Conservation (phyloP, 1,140 invertebrate genomes). For the Magallana gigas region DNA sequence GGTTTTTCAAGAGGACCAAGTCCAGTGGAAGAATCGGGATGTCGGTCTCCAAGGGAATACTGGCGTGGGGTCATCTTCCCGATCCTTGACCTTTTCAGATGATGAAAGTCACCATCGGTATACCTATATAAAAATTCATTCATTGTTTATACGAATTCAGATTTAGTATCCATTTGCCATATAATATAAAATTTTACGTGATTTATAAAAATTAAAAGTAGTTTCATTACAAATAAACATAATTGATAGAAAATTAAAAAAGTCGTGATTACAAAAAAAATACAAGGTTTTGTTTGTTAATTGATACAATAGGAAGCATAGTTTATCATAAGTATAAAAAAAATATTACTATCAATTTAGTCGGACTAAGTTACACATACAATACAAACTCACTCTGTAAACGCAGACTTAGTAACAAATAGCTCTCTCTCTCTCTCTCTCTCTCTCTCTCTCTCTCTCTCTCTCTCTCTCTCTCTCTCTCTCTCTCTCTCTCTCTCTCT, state of each 20-base stretch:
- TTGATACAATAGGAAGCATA: no score
- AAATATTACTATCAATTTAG: no score
- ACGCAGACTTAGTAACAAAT: background rate
- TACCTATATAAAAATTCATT: conserved; percentile 60
- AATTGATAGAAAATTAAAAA: no score
- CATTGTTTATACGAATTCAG: no score
- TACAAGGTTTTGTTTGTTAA: no score
- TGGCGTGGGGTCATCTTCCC: conserved; percentile 67
- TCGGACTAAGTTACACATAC: background rate
- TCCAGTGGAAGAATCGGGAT: conserved; percentile 11
- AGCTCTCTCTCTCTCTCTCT: background rate
- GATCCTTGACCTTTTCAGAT: conserved; percentile 72
- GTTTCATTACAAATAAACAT: no score
- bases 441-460: background rate
- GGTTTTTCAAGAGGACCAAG: conserved; percentile 32
- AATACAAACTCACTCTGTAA: conserved; percentile 2
- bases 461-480: background rate
- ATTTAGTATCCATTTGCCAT: no score
- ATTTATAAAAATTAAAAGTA: no score
- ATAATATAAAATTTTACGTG: no score
- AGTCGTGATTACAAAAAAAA: no score
- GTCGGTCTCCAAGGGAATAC: conserved; percentile 63
- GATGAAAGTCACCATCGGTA: conserved; percentile 75
- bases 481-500: background rate
- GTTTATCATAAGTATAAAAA: no score